Evolutionary conservation across 2,797 vertebrate genomes (phyloP).

Genomic region (Antennarius maculatus): DNA sequence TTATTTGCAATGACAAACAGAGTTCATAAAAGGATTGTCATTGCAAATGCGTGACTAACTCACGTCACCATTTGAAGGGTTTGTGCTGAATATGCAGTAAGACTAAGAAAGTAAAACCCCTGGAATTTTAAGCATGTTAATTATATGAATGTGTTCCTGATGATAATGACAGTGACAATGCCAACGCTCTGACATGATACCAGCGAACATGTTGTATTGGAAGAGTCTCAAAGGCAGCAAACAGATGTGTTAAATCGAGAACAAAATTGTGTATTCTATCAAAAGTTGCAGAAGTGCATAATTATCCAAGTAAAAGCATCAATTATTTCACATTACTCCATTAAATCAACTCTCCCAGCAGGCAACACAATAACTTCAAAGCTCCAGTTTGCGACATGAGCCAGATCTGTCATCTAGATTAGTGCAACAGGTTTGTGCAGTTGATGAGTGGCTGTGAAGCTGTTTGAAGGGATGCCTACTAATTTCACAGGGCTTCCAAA

Average conservation of each 20-base stretch:
- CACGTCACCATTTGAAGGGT: not conserved
- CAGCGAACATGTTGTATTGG: slow-evolving; percentile 42
- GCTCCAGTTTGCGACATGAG: not conserved
- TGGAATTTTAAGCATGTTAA: slow-evolving; percentile 35
- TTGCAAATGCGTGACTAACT: slow-evolving; percentile 11
- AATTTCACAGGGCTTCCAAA: slow-evolving; percentile 6
- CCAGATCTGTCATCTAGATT: slow-evolving; percentile 1
- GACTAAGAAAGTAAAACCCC: slow-evolving; percentile 23
- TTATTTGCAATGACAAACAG: no score
- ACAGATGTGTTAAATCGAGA: slow-evolving; percentile 17
- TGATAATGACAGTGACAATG: not conserved
- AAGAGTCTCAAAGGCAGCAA: slow-evolving; percentile 34
- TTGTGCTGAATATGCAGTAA: not conserved
- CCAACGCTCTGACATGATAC: slow-evolving; percentile 20
- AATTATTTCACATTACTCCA: not conserved
- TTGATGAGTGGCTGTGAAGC: slow-evolving; percentile 12
- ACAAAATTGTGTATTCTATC: no score
- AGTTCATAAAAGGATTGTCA: no score
- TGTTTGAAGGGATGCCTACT: slow-evolving; percentile 14
- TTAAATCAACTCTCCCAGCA: not conserved
- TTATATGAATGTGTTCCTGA: slow-evolving; percentile 24
- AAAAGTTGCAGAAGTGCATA: not conserved
- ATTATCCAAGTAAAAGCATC: not conserved
- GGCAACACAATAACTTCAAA: slow-evolving; percentile 7
- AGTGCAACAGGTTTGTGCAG: slow-evolving; percentile 19